Base-by-base conservation (phyloP, 2,888 invertebrate species). In the Scaptodrosophila latifasciaeformis region DNA sequence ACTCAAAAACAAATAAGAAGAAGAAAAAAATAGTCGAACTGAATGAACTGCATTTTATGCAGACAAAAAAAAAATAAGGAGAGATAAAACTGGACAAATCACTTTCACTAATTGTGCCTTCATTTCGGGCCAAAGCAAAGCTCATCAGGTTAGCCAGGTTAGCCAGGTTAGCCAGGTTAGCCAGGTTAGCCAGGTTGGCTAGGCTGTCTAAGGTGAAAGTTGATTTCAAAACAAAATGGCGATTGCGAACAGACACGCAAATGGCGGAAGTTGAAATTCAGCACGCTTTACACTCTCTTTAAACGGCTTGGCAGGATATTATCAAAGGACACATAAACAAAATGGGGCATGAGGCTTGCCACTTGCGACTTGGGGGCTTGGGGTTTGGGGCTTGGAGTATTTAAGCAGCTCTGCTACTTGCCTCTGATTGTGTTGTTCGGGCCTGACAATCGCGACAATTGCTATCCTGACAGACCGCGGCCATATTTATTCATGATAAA, bases 21-120 rank as follows among this genome's bases (percentile, higher is more conserved):
- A 17, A 9, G 1, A 35, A 13, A 3, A 13, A 35, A 13, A 35
- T 5, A 12, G 35, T 15, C n/a, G 12, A 13, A 7, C 24, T 24
- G 7, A 24, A 24, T 5, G 24, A 24, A 35, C 10, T 37, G 47
- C 27, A 48, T 58, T 51, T 50, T 15, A 44, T 53, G 50, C 56
- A 58, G 42, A 54, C 17, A 35, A 30, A 24, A 12, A n/a, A 42
- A 42, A 5, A n/a, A 9, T 18, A 17, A 40, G 2, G 18, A 40
- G 3, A 31, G 12, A 7, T 12, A 3, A 10, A 24, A 19, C 43
- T 19, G 17, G 9, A 18, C 29, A 77, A 80, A 79, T 81, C 79
- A 77, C 70, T 70, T 78, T 71, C 63, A 68, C 79, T 82, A 82
- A 81, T 82, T 81, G 75, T 78, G 60, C 66, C 62, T 66, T 60